Evolutionary conservation across 30 jellyfish, hydroid and myxozoan genomes (phyloP), one percentile per base, ranked within the genome.

Genomic region (Catostylus mosaicus): DNA sequence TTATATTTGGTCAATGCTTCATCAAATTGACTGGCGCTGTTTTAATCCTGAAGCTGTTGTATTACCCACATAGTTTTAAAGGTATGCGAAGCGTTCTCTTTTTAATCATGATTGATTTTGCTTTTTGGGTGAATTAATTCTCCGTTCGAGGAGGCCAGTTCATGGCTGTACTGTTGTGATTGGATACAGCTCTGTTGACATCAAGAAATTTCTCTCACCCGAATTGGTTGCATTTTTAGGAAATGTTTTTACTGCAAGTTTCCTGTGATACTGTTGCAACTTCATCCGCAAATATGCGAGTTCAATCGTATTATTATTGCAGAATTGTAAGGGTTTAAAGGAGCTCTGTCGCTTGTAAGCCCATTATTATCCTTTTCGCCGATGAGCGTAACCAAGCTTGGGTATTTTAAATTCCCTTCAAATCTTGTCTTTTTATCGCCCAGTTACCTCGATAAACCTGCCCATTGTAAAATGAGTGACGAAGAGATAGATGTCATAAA

Each of bases 1-100:
- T 78, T 60, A 51, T 33, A 60, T 74, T 54, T 72, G 88, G 93
- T 88, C 92, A 64, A 89, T 89, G 97, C 89, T 81, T 93, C 97
- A 89, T 71, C 97, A 89, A 89, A 76, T 89, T 57, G 80, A 89
- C 88, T 89, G 95, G 94, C 46, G 68, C 59, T 69, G 24, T 75
- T 89, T 89, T 36, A 89, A 82, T 70, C 97, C 97, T 20, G 95
- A 89, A 30, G 97, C 97, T 51, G 90, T 89, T 16, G 40, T 89
- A 56, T 67, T 89, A 27, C 97, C 97, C 8, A 89, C 97, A 71
- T 89, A 83, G 82, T 73, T 30, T 46, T 38, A 26, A 67, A 67
- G 73, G 57, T 45, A 45, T 72, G 14, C 4, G 63, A 9, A n/a
- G n/a, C n/a, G n/a, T 22, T 24, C 18, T 14, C 54, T 65, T 36